A percentile compares a stretch with the other conserved stretches of the same genome.
Evolutionary conservation across 2,113 vertebrate genomes (phyloP).

Genomic region (Ciconia stormi): DNA sequence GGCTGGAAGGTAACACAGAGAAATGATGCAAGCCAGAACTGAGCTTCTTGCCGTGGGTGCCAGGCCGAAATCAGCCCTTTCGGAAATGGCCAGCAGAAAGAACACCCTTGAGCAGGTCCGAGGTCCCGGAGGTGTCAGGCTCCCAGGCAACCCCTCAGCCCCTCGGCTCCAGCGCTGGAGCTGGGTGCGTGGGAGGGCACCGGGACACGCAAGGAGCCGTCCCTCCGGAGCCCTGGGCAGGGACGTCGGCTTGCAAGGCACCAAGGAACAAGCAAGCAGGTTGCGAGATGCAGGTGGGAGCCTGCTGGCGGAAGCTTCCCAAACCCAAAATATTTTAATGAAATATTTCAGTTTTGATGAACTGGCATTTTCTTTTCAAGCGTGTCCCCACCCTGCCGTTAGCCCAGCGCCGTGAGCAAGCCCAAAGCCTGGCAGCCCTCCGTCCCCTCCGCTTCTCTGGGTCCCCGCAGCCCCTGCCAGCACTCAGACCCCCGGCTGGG

Average conservation of each 20-base stretch:
- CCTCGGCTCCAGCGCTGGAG: neutral
- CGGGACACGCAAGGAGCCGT: neutral
- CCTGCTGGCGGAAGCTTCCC: neutral
- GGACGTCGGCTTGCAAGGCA: accelerated
- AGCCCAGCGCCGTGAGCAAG: neutral
- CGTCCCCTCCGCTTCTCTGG: accelerated
- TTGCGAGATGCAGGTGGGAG: neutral
- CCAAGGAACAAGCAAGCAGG: too few relatives aligned
- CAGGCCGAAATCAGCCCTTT: neutral
- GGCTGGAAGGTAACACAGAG: neutral
- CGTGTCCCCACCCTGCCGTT: neutral
- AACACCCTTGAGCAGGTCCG: neutral
- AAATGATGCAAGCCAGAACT: neutral
- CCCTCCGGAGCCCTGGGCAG: neutral
- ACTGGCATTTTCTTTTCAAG: neutral
- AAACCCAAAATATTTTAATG: neutral
- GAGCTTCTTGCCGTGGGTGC: neutral
- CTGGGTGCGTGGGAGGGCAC: neutral
- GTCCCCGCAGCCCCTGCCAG: neutral
- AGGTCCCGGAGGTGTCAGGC: accelerated
- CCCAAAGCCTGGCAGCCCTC: neutral
- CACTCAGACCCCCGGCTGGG: neutral
- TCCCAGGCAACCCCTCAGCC: neutral
- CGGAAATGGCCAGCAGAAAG: neutral
- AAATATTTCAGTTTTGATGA: neutral